These are phyloP conservation scores for Epizoanthus illoricatus DNA, from an alignment of 92 coral and sea anemone genomes.

Conservation along the genomic window DNA sequence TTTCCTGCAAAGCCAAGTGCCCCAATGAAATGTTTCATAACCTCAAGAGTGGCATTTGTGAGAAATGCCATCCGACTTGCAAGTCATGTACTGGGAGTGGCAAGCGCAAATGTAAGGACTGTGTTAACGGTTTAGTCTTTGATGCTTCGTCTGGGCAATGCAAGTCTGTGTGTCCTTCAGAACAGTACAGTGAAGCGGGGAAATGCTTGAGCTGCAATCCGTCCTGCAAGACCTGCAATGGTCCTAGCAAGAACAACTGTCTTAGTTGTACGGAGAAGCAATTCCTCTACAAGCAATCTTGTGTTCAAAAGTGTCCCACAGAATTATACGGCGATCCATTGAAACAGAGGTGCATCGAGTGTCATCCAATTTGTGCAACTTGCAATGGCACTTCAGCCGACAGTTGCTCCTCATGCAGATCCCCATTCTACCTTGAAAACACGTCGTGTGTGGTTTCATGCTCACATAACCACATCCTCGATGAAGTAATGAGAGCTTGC, in stretches of 20 bases:
- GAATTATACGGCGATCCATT: slow-evolving; percentile 48
- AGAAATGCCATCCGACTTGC: slow-evolving; percentile 90
- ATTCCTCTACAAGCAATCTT: slow-evolving; percentile 61
- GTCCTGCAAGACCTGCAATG: slow-evolving; percentile 82
- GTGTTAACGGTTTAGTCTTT: slow-evolving; percentile 63
- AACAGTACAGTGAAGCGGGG: slow-evolving; percentile 54
- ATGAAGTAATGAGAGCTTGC: slow-evolving; percentile 63
- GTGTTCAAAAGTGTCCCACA: slow-evolving; percentile 72
- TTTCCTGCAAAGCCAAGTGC: slow-evolving; percentile 69
- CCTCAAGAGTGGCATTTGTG: slow-evolving; percentile 65
- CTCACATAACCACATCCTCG: slow-evolving; percentile 56
- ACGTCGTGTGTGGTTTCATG: slow-evolving; percentile 82
- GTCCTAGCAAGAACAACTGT: slow-evolving; percentile 65
- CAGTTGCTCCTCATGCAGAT: slow-evolving; percentile 64
- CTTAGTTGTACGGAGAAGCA: slow-evolving; percentile 65
- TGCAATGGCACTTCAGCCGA: slow-evolving; percentile 70
- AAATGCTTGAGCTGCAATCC: slow-evolving; percentile 65
- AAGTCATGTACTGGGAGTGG: slow-evolving; percentile 70
- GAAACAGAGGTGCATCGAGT: slow-evolving; percentile 57
- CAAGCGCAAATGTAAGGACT: slow-evolving; percentile 55
- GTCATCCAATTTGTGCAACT: slow-evolving; percentile 83
- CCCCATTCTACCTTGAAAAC: slow-evolving; percentile 71
- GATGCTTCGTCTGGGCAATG: slow-evolving; percentile 53
- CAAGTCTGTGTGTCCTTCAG: slow-evolving; percentile 61
- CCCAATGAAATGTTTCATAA: slow-evolving; percentile 73